Base-by-base conservation (phyloP, 2,113 vertebrate species). In the Trichechus manatus region DNA sequence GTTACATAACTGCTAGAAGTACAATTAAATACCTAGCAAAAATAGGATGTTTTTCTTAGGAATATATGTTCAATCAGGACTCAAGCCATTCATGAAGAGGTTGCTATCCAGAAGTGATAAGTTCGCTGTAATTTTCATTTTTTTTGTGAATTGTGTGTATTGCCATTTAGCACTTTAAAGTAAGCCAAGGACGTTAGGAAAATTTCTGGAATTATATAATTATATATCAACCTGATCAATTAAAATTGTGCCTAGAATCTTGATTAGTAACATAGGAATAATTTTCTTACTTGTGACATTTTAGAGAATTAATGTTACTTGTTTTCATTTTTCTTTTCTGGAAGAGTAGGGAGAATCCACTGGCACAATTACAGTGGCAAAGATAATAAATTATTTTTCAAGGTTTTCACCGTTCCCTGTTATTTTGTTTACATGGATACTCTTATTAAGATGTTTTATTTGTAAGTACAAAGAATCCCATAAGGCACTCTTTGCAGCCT, bases 51-150 rank as follows among this genome's bases (percentile, higher is more conserved):
- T 92, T 96, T 94, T 96, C 75, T 97, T 96, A 97, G 63, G 92
- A 98, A 93, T 81, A 96, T 96, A 89, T 97, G 94, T 98, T 98
- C 91, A 97, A 92, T 98, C 96, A 97, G 70, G 74, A 97, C 61
- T 98, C 97, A 93, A 97, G 91, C 61, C 97, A 81, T 98, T 88
- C 96, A 97, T 97, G 94, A 98, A 97, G 96, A 98, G 63, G 85
- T 85, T 97, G 97, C 98, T 98, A 97, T 95, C 88, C 98, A 20
- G 72, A 98, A 94, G 17, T 97, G 97, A 92, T 0, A 82, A 96
- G 20, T 97, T 98, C 96, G 97, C 97, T 93, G 97, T 95, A 98
- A 97, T 97, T 97, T 98, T 98, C 92, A 95, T 10, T 53, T 53
- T 53, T 53, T n/a, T 70, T n/a, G 17, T 27, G 29, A 74, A 23